Conservation (phyloP, 2,888 invertebrate species). For the Metacarcinus magister region DNA sequence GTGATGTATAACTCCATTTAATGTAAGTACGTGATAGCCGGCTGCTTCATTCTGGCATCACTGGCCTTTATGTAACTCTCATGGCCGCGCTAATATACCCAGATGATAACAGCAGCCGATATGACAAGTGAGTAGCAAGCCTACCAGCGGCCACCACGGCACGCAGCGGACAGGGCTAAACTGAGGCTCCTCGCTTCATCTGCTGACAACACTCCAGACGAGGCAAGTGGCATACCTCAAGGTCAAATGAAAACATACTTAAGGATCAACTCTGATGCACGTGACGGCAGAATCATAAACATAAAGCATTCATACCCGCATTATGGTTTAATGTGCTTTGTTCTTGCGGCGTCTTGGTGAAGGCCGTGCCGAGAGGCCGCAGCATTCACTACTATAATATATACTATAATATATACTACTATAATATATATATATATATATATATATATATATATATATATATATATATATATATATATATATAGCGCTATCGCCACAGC, state of each 20-base stretch:
- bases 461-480: too few relatives aligned
- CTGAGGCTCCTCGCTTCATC: not conserved
- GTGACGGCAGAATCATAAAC: not conserved
- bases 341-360: slow-evolving; percentile 22
- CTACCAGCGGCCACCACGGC: not conserved
- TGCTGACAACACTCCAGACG: not conserved
- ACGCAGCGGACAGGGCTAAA: not conserved
- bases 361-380: not conserved
- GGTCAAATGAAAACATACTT: not conserved
- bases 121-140: not conserved
- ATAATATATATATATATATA: too few relatives aligned
- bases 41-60: not conserved
- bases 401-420: too few relatives aligned
- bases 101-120: not conserved
- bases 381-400: not conserved
- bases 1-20: not conserved
- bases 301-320: not conserved
- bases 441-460: too few relatives aligned
- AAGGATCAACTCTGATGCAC: not conserved
- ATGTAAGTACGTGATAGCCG: not conserved
- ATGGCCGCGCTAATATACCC: not conserved
- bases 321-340: not conserved
- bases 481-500: not conserved
- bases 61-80: not conserved
- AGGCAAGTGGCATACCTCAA: not conserved